Percentiles rank a stretch among this genome's conserved stretches.
Conservation (phyloP, 2,113 vertebrate genomes). For the Petrocephalus zakoni region DNA sequence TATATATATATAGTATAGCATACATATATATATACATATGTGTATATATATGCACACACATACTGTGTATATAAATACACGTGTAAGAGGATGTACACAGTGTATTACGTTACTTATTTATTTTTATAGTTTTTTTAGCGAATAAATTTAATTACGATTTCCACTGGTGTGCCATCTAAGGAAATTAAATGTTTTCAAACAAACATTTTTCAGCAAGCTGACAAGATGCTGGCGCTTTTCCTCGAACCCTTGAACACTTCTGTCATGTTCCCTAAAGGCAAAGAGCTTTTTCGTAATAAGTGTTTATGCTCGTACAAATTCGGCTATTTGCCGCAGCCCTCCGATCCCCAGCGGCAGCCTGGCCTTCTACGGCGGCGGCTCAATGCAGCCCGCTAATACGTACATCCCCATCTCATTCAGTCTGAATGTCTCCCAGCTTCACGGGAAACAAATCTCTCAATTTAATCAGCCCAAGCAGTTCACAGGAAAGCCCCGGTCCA, state of each 20-base stretch:
- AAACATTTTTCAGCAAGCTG: neutral
- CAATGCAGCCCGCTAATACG: conserved; percentile 13
- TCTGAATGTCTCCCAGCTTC: conserved; percentile 17
- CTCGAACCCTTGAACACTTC: neutral
- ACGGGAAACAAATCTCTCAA: conserved; percentile 27
- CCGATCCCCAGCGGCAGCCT: neutral
- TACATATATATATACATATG: neutral
- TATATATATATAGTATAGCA: neutral
- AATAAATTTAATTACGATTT: neutral
- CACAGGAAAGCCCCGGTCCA: conserved; percentile 26
- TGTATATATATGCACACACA: neutral
- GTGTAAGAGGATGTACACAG: neutral
- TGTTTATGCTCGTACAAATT: neutral
- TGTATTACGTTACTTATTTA: neutral
- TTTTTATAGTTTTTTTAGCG: neutral
- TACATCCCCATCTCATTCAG: conserved; percentile 25
- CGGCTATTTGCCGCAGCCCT: neutral
- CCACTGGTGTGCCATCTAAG: neutral
- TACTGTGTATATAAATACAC: neutral
- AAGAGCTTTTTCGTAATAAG: neutral
- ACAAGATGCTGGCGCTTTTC: neutral
- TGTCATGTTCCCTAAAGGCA: neutral
- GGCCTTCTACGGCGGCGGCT: neutral
- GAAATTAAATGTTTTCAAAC: neutral
- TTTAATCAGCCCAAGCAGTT: conserved; percentile 34